A percentile compares a stretch with the other conserved stretches of the same genome.
phyloP scores from a whole-genome alignment of 2,797 vertebrate species.

The Galago senegalensis region DNA sequence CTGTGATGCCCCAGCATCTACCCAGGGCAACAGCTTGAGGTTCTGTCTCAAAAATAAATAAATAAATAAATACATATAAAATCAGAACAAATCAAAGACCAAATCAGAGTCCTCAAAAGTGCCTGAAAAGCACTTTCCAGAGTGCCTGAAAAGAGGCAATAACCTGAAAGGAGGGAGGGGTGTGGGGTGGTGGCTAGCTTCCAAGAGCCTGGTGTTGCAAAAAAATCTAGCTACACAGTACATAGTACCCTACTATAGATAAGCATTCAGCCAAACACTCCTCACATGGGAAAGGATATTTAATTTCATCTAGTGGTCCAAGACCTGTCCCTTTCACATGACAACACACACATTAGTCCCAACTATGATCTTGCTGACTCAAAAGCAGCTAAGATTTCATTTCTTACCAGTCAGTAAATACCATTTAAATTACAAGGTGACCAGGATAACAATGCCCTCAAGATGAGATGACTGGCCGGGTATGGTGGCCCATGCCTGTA shows the following conservation, averaged over 20 bases:
- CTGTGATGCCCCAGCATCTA: too few species aligned
- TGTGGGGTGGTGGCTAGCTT: not conserved
- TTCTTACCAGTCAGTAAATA: slow-evolving; percentile 68
- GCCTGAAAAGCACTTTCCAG: slow-evolving; percentile 3
- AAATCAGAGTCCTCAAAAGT: slow-evolving; percentile 40
- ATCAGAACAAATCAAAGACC: slow-evolving; percentile 60
- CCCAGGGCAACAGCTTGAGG: too few species aligned
- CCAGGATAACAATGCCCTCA: slow-evolving; percentile 31
- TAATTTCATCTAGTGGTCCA: slow-evolving; percentile 58
- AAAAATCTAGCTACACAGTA: slow-evolving; percentile 53
- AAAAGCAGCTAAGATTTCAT: slow-evolving; percentile 62
- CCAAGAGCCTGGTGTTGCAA: slow-evolving; percentile 60
- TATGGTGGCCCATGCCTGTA: not conserved
- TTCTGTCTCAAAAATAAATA: too few species aligned
- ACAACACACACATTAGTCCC: slow-evolving; percentile 9
- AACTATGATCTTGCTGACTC: slow-evolving; percentile 66
- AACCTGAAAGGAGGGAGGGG: slow-evolving; percentile 5
- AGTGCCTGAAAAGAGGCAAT: slow-evolving; percentile 34
- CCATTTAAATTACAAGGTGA: slow-evolving; percentile 61
- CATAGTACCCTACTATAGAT: slow-evolving; percentile 2
- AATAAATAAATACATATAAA: too few species aligned
- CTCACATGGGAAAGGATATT: slow-evolving; percentile 54
- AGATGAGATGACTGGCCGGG: slow-evolving; percentile 8
- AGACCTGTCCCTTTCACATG: slow-evolving; percentile 56
- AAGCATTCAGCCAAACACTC: slow-evolving; percentile 29